A percentile compares a stretch with the other conserved stretches of the same genome.
These are phyloP conservation scores for Odontomyia ornata DNA, from an alignment of 2,888 invertebrate genomes.

Conservation along the genomic window DNA sequence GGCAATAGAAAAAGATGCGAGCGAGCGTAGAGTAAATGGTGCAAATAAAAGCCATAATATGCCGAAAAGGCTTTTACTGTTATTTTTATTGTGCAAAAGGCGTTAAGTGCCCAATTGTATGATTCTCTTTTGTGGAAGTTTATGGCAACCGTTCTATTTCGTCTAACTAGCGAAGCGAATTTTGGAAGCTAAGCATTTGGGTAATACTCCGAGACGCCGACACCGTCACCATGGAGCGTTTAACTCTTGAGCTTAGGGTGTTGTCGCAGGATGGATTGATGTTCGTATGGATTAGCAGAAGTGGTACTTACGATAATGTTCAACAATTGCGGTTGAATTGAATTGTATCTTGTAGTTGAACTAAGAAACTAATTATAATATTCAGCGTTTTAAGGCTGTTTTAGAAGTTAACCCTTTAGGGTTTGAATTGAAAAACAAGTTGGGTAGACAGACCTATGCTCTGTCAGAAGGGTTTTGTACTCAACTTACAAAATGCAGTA, in stretches of 20 bases:
- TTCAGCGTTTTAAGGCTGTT: too few relatives aligned
- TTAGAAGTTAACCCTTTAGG: too few relatives aligned
- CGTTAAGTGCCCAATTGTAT: conserved; percentile 48
- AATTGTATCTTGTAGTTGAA: too few relatives aligned
- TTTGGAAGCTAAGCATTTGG: neutral
- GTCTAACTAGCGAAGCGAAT: neutral
- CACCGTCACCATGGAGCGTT: neutral
- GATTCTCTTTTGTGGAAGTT: conserved; percentile 40
- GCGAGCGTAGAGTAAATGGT: neutral
- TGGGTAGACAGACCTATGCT: too few relatives aligned
- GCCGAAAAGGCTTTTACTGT: conserved; percentile 43
- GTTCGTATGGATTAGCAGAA: neutral
- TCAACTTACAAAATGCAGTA: too few relatives aligned
- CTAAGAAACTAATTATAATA: too few relatives aligned
- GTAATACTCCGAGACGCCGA: neutral
- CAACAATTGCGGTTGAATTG: neutral
- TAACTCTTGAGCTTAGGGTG: neutral
- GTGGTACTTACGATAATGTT: neutral
- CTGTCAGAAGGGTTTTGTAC: too few relatives aligned
- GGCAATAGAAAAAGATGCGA: neutral
- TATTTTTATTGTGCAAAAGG: conserved; percentile 47
- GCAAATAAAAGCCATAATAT: conserved; percentile 35
- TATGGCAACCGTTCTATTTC: conserved; percentile 44
- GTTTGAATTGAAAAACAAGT: too few relatives aligned
- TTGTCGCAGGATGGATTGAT: neutral